Evolutionary conservation across 2,113 vertebrate species (phyloP).

Genomic region (Tragelaphus strepsiceros): DNA sequence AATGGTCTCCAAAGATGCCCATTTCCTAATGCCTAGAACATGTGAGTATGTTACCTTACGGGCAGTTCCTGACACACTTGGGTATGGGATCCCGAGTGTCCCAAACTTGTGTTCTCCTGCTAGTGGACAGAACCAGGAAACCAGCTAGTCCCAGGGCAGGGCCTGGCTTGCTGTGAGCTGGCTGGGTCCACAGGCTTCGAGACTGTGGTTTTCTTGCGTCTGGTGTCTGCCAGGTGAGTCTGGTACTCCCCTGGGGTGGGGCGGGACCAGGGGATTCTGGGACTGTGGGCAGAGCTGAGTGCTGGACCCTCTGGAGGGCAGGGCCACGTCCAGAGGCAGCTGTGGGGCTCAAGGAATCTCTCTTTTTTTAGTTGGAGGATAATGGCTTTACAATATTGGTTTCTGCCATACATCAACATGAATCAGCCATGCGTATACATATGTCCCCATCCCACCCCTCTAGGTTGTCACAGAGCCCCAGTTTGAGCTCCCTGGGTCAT

Average conservation of each 20-base stretch:
- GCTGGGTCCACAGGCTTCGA: not conserved
- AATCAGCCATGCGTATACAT: not conserved
- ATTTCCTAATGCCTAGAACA: not conserved
- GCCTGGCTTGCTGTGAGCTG: not conserved
- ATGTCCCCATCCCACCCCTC: not conserved
- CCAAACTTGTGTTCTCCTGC: not conserved
- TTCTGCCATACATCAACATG: not conserved
- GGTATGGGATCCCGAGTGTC: rapidly evolving
- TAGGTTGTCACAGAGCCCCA: not conserved
- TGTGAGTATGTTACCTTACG: not conserved
- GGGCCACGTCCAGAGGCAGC: not conserved
- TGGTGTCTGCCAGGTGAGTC: not conserved
- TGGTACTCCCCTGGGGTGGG: not conserved
- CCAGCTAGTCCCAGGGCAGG: not conserved
- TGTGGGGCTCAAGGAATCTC: not conserved
- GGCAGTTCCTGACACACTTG: not conserved
- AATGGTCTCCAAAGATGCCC: not conserved
- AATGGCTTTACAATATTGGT: not conserved
- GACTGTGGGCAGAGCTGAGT: not conserved
- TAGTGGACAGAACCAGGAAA: rapidly evolving
- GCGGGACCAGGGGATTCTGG: not conserved
- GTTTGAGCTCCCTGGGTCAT: not conserved
- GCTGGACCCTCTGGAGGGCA: not conserved
- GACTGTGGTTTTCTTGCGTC: not conserved
- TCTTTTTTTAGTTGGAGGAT: not conserved